A percentile compares a stretch with the other conserved stretches of the same genome.
These are phyloP conservation scores for Trematocara marginatum DNA, from an alignment of 2,113 vertebrate genomes.

Conservation along the genomic window DNA sequence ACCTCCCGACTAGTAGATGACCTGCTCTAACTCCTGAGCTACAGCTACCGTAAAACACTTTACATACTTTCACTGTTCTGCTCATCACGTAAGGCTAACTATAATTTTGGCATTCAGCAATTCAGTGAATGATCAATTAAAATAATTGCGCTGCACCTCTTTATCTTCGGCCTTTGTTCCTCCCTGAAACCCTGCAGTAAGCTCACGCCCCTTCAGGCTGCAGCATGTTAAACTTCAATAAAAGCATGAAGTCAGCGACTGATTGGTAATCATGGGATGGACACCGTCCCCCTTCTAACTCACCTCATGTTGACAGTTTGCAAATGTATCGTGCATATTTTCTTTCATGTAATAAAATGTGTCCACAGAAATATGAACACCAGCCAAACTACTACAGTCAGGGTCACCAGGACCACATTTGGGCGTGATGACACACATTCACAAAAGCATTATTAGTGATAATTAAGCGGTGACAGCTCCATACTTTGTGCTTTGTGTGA, in stretches of 20 bases:
- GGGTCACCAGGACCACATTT: not conserved
- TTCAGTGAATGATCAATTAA: not conserved
- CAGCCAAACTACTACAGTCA: not conserved
- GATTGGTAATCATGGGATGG: not conserved
- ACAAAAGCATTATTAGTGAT: not conserved
- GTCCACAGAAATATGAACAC: not conserved
- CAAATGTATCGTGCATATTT: not conserved
- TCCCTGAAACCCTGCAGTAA: not conserved
- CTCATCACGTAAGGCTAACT: not conserved
- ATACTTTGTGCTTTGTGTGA: not conserved
- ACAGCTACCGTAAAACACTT: no score
- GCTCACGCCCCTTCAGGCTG: not conserved
- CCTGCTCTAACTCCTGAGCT: no score
- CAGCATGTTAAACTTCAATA: not conserved
- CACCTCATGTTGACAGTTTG: not conserved
- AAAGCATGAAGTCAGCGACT: not conserved
- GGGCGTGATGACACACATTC: not conserved
- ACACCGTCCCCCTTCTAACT: rapidly evolving
- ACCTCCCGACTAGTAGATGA: no score
- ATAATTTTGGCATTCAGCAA: not conserved
- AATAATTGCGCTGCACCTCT: rapidly evolving
- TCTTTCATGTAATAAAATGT: not conserved
- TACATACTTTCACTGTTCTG: not conserved
- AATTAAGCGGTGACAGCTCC: not conserved
- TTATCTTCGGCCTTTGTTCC: not conserved